These are phyloP conservation scores for Peromyscus eremicus DNA, from an alignment of 2,797 vertebrate species.

Conservation along the genomic window DNA sequence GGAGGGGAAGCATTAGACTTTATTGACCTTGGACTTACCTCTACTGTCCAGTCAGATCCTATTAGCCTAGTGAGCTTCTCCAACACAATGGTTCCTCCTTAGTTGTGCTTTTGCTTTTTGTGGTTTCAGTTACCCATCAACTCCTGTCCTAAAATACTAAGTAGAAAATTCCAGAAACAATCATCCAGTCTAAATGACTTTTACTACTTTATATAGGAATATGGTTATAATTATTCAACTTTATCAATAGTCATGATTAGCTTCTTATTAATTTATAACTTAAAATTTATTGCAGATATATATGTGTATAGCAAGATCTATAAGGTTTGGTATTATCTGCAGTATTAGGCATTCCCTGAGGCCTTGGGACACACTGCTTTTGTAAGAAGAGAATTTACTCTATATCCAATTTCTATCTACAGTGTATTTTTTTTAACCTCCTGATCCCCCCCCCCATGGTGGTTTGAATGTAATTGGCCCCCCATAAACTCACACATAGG, in stretches of 20 bases:
- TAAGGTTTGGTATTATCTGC: neutral
- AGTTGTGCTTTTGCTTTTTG: neutral
- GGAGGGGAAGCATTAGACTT: neutral
- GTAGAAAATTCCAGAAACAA: neutral
- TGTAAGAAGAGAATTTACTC: neutral
- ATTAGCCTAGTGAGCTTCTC: neutral
- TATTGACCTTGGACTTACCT: neutral
- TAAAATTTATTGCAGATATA: neutral
- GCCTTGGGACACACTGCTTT: neutral
- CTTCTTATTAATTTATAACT: neutral
- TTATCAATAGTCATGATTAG: neutral
- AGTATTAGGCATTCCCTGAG: neutral
- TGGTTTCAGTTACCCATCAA: neutral
- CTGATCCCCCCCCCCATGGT: neutral
- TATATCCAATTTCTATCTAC: neutral
- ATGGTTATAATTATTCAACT: neutral
- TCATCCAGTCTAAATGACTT: neutral
- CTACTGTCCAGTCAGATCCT: neutral
- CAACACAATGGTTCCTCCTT: neutral
- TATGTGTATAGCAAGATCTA: neutral
- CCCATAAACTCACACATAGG: neutral
- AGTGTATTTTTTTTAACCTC: neutral
- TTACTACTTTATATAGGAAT: neutral
- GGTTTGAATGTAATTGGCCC: neutral
- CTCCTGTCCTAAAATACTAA: neutral